phyloP scores from a whole-genome alignment of 2,113 vertebrate genomes.

The Poicephalus meyeri region DNA sequence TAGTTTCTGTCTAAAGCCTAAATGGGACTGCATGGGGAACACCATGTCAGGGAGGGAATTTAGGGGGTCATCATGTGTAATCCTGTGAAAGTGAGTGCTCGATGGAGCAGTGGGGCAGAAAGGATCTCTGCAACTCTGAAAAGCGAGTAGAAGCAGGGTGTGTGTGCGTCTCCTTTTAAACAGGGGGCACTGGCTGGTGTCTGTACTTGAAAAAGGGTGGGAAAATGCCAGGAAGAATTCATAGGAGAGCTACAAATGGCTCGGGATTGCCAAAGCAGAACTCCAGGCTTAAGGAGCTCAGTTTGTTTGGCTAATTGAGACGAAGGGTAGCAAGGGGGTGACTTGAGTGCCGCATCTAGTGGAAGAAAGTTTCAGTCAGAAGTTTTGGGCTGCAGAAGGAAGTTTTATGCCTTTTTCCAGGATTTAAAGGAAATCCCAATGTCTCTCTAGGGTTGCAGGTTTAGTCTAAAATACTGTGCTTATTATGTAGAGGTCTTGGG shows the following conservation, averaged over 20 bases:
- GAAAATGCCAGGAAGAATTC: not conserved
- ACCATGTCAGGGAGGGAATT: not conserved
- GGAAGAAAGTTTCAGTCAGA: not conserved
- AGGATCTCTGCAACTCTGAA: not conserved
- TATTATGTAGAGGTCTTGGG: not conserved
- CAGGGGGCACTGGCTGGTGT: not conserved
- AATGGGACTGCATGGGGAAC: not conserved
- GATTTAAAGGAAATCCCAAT: not conserved
- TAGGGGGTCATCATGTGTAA: fast-evolving
- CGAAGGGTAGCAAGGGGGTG: not conserved
- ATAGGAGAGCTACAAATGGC: not conserved
- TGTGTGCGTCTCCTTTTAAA: not conserved
- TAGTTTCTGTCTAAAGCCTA: not conserved
- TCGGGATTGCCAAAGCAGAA: not conserved
- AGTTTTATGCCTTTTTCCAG: not conserved
- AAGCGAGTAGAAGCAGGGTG: not conserved
- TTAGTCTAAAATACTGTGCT: not conserved
- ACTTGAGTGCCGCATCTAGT: not conserved
- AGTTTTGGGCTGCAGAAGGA: not conserved
- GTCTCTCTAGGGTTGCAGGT: not conserved
- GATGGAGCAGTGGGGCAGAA: not conserved
- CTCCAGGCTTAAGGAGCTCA: not conserved
- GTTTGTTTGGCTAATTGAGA: not conserved
- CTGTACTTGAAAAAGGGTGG: not conserved
- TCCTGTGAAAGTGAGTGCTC: fast-evolving